Evolutionary conservation across 2,888 invertebrate genomes (phyloP), one percentile per base, ranked within the genome.

Genomic region (Drosophila quinaria): DNA sequence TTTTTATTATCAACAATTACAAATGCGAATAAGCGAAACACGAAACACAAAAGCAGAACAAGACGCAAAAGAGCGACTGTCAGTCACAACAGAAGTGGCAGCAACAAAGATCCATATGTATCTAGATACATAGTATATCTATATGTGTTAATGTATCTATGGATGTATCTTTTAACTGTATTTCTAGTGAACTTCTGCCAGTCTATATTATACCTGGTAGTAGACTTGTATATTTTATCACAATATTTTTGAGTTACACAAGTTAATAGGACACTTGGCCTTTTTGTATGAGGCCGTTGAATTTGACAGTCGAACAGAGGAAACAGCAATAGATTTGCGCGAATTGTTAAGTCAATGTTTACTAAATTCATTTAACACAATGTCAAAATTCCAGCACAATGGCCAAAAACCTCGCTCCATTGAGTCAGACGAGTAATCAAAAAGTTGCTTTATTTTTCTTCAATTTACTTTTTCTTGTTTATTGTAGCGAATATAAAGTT

Each of bases 311-410:
- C 37, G 15, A 42, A 17, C 35, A 33, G 13, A 6, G 4, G 17
- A 19, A 33, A 25, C 17, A 42, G 49, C 39, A 65, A 55, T n/a
- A n/a, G 22, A 10, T 25, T 17, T 10, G 35, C 46, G 60, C 22
- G 8, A 76, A 78, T 73, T 73, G 46, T 29, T 59, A 15, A 46
- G 19, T 29, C 54, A 73, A 73, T 70, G 39, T 78, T 78, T 29
- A 54, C 50, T 10, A 37, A 63, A 66, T 60, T 63, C 22, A 73
- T 63, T 78, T 63, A 66, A 52, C 56, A 66, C 49, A 56, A 62
- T 52, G 55, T 41, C 56, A 52, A 63, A 52, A 22, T 29, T 33
- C 13, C n/a, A 31, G 6, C 11, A 19, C 44, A 64, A 44, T 59
- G 51, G 17, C 41, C 61, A 61, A 58, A 58, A 58, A 33, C 52